phyloP scores from a whole-genome alignment of 2,888 invertebrate genomes.

The Tromatobia lineatoria region DNA sequence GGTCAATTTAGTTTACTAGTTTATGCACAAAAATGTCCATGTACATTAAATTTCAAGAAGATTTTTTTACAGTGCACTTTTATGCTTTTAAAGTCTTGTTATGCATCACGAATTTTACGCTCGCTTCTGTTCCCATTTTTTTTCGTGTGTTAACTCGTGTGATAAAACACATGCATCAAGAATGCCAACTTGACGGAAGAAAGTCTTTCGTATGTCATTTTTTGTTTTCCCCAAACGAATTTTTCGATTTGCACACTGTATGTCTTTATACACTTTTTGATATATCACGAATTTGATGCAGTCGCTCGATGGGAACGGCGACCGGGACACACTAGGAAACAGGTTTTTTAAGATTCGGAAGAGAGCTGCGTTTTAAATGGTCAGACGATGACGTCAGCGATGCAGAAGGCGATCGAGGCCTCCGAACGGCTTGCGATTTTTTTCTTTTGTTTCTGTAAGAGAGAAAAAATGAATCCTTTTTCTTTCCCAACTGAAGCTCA shows the following conservation, averaged over 20 bases:
- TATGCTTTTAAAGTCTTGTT: too few species aligned
- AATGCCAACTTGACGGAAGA: background rate
- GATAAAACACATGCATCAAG: background rate
- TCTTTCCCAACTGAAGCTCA: background rate
- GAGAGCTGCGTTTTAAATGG: conserved; percentile 77
- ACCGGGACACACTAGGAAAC: conserved; percentile 75
- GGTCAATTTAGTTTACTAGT: too few species aligned
- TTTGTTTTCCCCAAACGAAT: background rate
- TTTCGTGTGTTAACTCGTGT: background rate
- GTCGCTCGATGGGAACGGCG: conserved; percentile 14
- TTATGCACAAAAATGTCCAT: too few species aligned
- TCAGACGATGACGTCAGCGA: conserved; percentile 82
- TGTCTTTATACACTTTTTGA: too few species aligned
- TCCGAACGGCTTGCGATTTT: conserved; percentile 28
- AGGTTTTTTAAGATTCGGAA: conserved; percentile 81
- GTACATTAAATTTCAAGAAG: too few species aligned
- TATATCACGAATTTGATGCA: background rate
- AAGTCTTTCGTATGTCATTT: background rate
- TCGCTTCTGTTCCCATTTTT: background rate
- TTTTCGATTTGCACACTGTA: background rate
- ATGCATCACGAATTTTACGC: too few species aligned
- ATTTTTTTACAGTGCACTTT: too few species aligned
- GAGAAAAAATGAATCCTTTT: background rate
- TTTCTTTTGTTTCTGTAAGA: background rate
- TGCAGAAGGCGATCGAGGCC: conserved; percentile 66